Evolutionary conservation across 2,888 invertebrate species (phyloP).

Genomic region (Scaptomyza caliginosa): DNA sequence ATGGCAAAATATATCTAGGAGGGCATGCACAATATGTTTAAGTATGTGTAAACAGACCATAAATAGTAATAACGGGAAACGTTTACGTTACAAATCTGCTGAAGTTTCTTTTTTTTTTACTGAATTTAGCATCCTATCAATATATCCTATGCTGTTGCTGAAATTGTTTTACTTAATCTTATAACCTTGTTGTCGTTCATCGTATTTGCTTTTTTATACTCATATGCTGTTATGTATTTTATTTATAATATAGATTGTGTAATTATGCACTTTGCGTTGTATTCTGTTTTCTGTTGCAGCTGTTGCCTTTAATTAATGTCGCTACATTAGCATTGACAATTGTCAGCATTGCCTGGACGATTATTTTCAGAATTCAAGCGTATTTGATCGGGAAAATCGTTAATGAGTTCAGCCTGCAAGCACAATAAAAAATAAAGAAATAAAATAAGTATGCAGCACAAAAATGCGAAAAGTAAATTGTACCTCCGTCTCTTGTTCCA

Average conservation of each 20-base stretch:
- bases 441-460: not conserved
- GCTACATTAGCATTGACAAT: constrained; percentile 89
- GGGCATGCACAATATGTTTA: constrained; percentile 53
- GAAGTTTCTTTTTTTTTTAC: constrained; percentile 26
- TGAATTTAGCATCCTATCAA: constrained; percentile 64
- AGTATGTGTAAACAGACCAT: constrained; percentile 48
- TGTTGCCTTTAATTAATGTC: constrained; percentile 39
- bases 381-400: constrained; percentile 99
- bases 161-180: constrained; percentile 72
- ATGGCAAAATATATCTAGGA: constrained; percentile 67
- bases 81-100: constrained; percentile 43
- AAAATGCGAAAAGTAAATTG: not conserved
- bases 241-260: constrained; percentile 70
- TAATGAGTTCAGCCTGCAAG: constrained; percentile 92
- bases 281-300: constrained; percentile 40
- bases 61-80: constrained; percentile 42
- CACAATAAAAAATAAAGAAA: constrained; percentile 11
- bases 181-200: constrained; percentile 43
- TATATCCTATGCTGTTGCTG: constrained; percentile 65
- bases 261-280: constrained; percentile 64
- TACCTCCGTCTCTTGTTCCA: constrained; percentile 95
- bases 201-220: constrained; percentile 57
- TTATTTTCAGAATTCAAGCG: constrained; percentile 91
- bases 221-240: constrained; percentile 48
- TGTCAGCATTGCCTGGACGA: constrained; percentile 89